Conservation (phyloP, 2,113 vertebrate genomes). For the Accipiter virgatus region DNA sequence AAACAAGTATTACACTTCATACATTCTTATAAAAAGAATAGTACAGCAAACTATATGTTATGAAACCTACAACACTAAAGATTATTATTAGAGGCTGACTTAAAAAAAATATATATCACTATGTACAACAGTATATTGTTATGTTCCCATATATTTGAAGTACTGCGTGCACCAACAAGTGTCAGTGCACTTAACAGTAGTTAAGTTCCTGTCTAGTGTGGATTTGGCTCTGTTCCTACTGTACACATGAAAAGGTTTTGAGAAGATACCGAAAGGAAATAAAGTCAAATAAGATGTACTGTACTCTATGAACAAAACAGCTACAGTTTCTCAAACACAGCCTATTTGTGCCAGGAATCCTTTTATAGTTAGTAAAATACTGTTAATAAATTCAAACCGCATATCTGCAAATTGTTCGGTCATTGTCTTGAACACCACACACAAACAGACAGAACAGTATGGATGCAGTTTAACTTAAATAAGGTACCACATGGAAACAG, state of each 20-base stretch:
- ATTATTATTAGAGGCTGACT: not conserved
- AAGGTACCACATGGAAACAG: not conserved
- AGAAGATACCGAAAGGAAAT: constrained; percentile 10
- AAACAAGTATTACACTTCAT: not conserved
- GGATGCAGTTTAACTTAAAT: not conserved
- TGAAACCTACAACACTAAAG: not conserved
- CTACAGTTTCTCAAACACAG: not conserved
- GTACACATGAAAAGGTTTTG: not conserved
- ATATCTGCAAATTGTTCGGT: not conserved
- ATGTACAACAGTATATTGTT: not conserved
- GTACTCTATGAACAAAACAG: not conserved
- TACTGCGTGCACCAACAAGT: not conserved
- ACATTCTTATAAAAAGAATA: not conserved
- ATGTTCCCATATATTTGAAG: not conserved
- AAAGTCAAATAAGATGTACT: not conserved
- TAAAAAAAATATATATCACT: not conserved
- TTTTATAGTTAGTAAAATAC: not conserved
- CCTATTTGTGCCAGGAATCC: not conserved
- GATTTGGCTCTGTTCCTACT: not conserved
- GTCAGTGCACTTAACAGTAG: not conserved
- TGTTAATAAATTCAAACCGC: constrained; percentile 17
- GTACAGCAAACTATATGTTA: not conserved
- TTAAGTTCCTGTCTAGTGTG: not conserved
- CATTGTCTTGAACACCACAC: not conserved
- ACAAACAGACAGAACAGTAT: not conserved